Evolutionary conservation across 2,888 invertebrate species (phyloP), one percentile per base, ranked within the genome.

Genomic region (Microlaimidae sp.): DNA sequence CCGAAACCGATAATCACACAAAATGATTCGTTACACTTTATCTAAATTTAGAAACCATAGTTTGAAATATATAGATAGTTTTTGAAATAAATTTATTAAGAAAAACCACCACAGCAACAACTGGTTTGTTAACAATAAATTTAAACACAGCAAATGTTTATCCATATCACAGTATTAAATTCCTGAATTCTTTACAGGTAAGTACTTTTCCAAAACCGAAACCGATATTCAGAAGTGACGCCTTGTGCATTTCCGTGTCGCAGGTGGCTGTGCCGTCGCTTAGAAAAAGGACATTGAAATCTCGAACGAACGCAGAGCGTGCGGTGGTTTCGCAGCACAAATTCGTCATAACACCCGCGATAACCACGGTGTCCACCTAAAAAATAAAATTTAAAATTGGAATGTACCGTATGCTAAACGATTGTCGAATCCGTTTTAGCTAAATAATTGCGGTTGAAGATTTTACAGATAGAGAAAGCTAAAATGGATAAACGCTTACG

Each of bases 251-350:
- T 7, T 45, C 32, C 7, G 45, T 1, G 17, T n/a, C 26, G 2
- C 19, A 19, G 13, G 56, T 52, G 25, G 24, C 54, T 4, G 45
- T 51, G 4, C 56, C 56, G 26, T 56, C 51, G 1, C 28, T 23
- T 32, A 56, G 28, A 43, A 56, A 56, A 1, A 55, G 26, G 17
- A 56, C 48, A n/a, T 42, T n/a, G 32, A 45, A 56, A 21, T 56
- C 51, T 23, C 38, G 32, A 40, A 27, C 42, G 45, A 56, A 56
- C 23, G 56, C 56, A 21, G 38, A 28, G 27, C 56, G 54, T n/a
- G 56, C 54, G n/a, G 54, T 56, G 17, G 56, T 55, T 50, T 56
- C 56, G 45, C 56, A 56, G 40, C 56, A 56, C 21, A 56, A 28
- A 27, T 56, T 52, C 3, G 56, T 56, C 51, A 56, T 32, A 26